Evolutionary conservation across 2,113 vertebrate species (phyloP), one percentile per base, ranked within the genome.

Genomic region (Acinonyx jubatus): DNA sequence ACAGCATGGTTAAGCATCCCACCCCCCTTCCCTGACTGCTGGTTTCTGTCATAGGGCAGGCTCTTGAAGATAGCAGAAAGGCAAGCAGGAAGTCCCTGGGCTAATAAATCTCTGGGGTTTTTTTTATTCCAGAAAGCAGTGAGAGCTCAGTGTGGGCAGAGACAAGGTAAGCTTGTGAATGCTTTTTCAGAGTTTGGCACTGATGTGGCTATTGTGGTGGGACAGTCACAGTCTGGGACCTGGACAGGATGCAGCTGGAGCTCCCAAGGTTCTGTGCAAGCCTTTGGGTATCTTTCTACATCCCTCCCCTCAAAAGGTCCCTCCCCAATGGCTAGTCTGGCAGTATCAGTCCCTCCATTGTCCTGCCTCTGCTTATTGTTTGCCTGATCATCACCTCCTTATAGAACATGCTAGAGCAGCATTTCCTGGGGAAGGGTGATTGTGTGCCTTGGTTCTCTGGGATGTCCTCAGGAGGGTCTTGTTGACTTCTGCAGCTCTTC

Each of bases 251-350:
- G 31, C 2, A 27, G 4, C 18, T 8, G 18, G 33, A 52, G 27
- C 38, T 48, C 55, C n/a, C 3, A 31, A 1, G 27, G 5, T 36
- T 76, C n/a, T 83, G 66, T 65, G 25, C 29, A 8, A 57, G 52
- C 52, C n/a, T 3, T n/a, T 73, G 31, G 27, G 31, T 68, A 1
- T 5, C 45, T 33, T 38, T 50, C 10, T 0, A 0, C 0, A 1
- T 6, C 16, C 19, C 2, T 80, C 31, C 6, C 38, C 36, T 10
- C 1, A 38, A 66, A 55, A 74, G 31, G 4, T 13, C 13, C 27
- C 12, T 69, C 23, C 79, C 23, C 1, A 14, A 7, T 4, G 38
- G 33, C 23, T 78, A 8, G 38, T 73, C 71, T 45, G 76, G 33
- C 55, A 33, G 31, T 27, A 10, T 94, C 15, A 11, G 13, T 12